phyloP scores from a whole-genome alignment of 2,113 vertebrate species.

The Cepphus grylle region DNA sequence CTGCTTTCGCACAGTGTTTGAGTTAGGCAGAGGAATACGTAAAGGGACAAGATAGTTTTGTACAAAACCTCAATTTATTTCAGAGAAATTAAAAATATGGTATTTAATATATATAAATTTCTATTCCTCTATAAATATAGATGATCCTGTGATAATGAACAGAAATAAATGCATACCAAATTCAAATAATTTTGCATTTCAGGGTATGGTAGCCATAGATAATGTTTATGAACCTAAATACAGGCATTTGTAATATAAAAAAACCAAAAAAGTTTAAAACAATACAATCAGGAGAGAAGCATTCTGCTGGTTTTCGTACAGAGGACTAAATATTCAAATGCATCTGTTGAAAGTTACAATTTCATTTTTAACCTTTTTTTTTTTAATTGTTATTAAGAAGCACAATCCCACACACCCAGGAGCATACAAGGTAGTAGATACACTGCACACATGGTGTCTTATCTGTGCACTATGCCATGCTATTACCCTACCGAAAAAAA shows the following conservation, averaged over 20 bases:
- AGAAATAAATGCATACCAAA: constrained; percentile 88
- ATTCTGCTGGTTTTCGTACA: constrained; percentile 67
- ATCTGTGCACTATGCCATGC: constrained; percentile 5
- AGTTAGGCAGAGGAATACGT: constrained; percentile 46
- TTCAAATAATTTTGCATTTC: constrained; percentile 80
- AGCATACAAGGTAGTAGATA: not conserved
- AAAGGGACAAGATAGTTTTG: constrained; percentile 71
- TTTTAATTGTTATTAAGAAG: not conserved
- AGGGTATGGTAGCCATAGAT: constrained; percentile 73
- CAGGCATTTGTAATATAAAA: constrained; percentile 64
- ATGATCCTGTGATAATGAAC: constrained; percentile 86
- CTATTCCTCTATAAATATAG: constrained; percentile 96
- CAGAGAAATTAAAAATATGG: constrained; percentile 88
- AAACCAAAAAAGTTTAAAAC: constrained; percentile 67
- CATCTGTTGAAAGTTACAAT: constrained; percentile 57
- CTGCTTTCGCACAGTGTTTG: constrained; percentile 16
- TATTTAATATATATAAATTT: constrained; percentile 89
- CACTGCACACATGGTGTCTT: not conserved
- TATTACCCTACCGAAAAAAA: not conserved
- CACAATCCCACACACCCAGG: constrained; percentile 8
- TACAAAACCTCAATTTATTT: constrained; percentile 91
- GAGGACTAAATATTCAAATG: constrained; percentile 69
- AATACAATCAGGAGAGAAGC: constrained; percentile 64
- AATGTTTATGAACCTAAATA: constrained; percentile 73
- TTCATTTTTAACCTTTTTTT: constrained; percentile 36